phyloP scores from a whole-genome alignment of 2,888 invertebrate species.

The Diaprepes abbreviatus region DNA sequence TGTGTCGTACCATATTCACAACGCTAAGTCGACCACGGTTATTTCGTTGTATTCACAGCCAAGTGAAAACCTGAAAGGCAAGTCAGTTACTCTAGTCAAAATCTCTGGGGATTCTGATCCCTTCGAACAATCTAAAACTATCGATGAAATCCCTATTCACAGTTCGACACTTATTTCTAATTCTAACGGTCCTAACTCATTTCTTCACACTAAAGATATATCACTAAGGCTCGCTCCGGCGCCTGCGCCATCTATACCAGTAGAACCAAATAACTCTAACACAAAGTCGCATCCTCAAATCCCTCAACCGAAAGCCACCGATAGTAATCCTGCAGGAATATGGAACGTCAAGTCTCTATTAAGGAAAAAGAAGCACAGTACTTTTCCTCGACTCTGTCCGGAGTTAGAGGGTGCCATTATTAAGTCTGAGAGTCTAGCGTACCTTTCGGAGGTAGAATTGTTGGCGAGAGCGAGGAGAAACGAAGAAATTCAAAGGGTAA shows the following conservation, averaged over 20 bases:
- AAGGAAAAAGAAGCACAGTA: slow-evolving; percentile 63
- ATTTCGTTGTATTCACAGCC: slow-evolving; percentile 65
- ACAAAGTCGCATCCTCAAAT: slow-evolving; percentile 19
- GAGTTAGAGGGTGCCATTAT: slow-evolving; percentile 69
- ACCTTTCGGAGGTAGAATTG: slow-evolving; percentile 69
- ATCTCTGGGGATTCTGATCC: slow-evolving; percentile 61
- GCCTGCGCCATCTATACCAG: neutral
- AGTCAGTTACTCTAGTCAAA: slow-evolving; percentile 67
- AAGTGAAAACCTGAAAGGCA: slow-evolving; percentile 59
- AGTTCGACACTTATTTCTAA: slow-evolving; percentile 47
- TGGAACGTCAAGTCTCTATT: slow-evolving; percentile 64
- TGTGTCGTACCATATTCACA: slow-evolving; percentile 66
- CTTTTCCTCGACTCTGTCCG: slow-evolving; percentile 65
- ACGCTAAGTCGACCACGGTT: slow-evolving; percentile 67
- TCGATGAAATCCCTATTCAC: slow-evolving; percentile 36
- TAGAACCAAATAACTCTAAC: neutral
- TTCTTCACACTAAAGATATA: slow-evolving; percentile 10
- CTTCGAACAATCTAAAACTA: slow-evolving; percentile 40
- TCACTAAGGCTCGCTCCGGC: neutral
- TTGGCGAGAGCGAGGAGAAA: slow-evolving; percentile 69
- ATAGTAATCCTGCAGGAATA: slow-evolving; percentile 39
- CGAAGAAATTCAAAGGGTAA: slow-evolving; percentile 67
- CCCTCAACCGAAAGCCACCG: slow-evolving; percentile 7
- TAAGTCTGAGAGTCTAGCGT: slow-evolving; percentile 70
- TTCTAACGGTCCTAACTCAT: slow-evolving; percentile 33